These are phyloP conservation scores for Aphidius gifuensis DNA, from an alignment of 1,140 invertebrate species.

Conservation along the genomic window DNA sequence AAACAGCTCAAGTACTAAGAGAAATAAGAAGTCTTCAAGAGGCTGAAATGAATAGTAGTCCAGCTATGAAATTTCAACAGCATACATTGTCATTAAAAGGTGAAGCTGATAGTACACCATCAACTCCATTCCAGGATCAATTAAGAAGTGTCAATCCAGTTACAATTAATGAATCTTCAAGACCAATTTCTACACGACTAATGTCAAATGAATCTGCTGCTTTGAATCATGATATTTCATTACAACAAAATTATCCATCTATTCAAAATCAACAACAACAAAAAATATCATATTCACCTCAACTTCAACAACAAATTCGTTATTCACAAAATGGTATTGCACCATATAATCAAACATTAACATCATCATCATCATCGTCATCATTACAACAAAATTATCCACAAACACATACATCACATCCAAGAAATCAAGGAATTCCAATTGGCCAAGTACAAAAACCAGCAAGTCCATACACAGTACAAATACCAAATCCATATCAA, in stretches of 20 bases:
- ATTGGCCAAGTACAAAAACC: constrained; percentile 44
- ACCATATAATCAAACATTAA: constrained; percentile 32
- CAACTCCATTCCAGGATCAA: constrained; percentile 51
- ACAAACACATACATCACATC: constrained; percentile 40
- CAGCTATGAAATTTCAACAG: constrained; percentile 47
- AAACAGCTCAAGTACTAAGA: constrained; percentile 57
- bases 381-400: constrained; percentile 31
- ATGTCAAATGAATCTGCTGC: constrained; percentile 39
- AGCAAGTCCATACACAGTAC: constrained; percentile 45
- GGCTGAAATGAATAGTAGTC: constrained; percentile 45
- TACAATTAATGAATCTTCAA: constrained; percentile 29
- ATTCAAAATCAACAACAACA: constrained; percentile 32
- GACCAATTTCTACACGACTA: constrained; percentile 34
- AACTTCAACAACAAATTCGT: constrained; percentile 44
- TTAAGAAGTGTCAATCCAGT: constrained; percentile 47
- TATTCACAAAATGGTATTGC: constrained; percentile 46
- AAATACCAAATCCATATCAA: constrained; percentile 43
- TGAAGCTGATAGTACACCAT: constrained; percentile 48
- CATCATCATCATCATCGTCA: neutral
- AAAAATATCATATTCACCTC: constrained; percentile 36
- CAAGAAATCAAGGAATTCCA: constrained; percentile 42
- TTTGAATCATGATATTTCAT: constrained; percentile 31
- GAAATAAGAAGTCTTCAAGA: constrained; percentile 55
- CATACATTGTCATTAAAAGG: constrained; percentile 52
- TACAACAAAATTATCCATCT: constrained; percentile 30